These are phyloP conservation scores for Drosophila navojoa DNA, from an alignment of 1,140 invertebrate species.

Conservation along the genomic window DNA sequence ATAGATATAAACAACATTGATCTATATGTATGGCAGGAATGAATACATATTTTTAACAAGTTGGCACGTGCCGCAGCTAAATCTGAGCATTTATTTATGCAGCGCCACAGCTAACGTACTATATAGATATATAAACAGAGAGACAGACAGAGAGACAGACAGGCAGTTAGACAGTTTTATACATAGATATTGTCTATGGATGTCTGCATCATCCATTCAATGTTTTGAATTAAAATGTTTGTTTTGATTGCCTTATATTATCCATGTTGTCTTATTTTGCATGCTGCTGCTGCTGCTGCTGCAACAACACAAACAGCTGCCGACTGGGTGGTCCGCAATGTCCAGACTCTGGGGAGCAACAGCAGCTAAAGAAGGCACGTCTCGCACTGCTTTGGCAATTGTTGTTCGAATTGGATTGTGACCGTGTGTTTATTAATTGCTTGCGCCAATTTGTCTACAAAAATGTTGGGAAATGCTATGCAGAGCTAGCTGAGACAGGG, in stretches of 20 bases:
- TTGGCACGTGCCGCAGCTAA: slow-evolving; percentile 71
- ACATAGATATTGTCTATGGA: slow-evolving; percentile 13
- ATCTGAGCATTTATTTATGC: slow-evolving; percentile 52
- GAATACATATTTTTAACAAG: slow-evolving; percentile 36
- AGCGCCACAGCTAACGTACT: background rate
- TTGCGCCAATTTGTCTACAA: slow-evolving; percentile 22
- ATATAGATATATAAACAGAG: slow-evolving; percentile 19
- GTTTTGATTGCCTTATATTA: slow-evolving; percentile 36
- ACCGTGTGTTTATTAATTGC: slow-evolving; percentile 12
- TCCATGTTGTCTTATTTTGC: slow-evolving; percentile 15
- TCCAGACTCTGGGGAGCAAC: slow-evolving; percentile 5
- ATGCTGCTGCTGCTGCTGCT: background rate
- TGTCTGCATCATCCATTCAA: slow-evolving; percentile 23
- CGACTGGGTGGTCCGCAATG: slow-evolving; percentile 38
- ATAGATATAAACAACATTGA: slow-evolving; percentile 18
- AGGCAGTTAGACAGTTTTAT: slow-evolving; percentile 26
- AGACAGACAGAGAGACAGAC: slow-evolving; percentile 7
- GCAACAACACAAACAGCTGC: slow-evolving; percentile 15
- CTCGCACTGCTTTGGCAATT: background rate
- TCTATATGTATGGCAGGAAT: background rate
- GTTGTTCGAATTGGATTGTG: background rate
- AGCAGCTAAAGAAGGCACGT: slow-evolving; percentile 21
- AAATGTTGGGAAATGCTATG: background rate
- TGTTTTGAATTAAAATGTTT: slow-evolving; percentile 46
- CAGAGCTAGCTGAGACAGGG: too few relatives aligned